Evolutionary conservation across 1,140 invertebrate species (phyloP).

Genomic region (Drosophila obscura): DNA sequence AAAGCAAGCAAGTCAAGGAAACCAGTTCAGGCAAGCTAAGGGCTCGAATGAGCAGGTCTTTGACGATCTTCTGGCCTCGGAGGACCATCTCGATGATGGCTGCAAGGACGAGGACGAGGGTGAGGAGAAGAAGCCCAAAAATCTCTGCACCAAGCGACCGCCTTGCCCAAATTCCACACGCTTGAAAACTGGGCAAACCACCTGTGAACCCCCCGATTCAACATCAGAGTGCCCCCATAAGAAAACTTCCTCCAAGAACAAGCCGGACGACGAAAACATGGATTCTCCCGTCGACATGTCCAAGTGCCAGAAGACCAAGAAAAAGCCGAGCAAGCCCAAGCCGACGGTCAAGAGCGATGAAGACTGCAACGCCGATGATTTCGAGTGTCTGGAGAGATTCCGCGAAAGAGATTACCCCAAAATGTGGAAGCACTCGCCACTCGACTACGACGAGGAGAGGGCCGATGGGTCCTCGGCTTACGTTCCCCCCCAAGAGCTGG

Average conservation of each 20-base stretch:
- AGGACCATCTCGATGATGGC: constrained; percentile 11
- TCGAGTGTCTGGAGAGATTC: constrained; percentile 35
- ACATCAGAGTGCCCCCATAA: neutral
- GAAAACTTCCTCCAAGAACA: neutral
- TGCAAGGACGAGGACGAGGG: constrained; percentile 47
- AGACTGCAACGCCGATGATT: constrained; percentile 54
- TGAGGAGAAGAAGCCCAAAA: constrained; percentile 27
- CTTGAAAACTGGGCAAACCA: constrained; percentile 7
- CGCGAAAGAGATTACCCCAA: neutral
- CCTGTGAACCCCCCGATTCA: neutral
- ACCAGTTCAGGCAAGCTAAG: constrained; percentile 17
- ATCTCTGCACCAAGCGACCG: constrained; percentile 11
- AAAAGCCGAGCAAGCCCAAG: constrained; percentile 7
- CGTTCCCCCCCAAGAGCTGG: constrained; percentile 5
- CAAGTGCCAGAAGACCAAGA: constrained; percentile 2
- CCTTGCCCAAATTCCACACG: constrained; percentile 17
- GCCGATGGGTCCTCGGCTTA: neutral
- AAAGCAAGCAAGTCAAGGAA: constrained; percentile 49
- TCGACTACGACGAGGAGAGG: constrained; percentile 16
- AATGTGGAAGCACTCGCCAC: neutral
- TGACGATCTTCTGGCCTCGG: constrained; percentile 1
- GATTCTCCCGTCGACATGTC: neutral
- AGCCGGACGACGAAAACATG: too few species aligned
- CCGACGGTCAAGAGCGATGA: neutral
- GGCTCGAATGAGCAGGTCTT: constrained; percentile 13